Evolutionary conservation across 2,113 vertebrate genomes (phyloP).

Genomic region (Fulica atra): DNA sequence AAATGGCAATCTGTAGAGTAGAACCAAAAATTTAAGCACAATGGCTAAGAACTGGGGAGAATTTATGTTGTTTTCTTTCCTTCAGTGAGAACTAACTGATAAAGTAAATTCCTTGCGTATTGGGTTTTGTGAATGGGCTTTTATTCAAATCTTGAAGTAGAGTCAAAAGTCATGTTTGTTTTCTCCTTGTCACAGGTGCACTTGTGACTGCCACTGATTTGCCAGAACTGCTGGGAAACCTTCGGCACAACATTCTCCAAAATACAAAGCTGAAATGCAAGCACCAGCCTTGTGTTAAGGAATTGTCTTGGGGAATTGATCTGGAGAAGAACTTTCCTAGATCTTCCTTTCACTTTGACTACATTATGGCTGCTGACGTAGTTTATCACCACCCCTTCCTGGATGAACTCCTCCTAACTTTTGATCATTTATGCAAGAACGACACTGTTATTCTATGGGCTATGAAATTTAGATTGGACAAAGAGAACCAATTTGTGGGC

Average conservation of each 20-base stretch:
- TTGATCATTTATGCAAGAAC: conserved; percentile 88
- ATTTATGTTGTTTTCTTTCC: not conserved
- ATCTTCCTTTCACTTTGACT: conserved; percentile 83
- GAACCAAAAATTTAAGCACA: not conserved
- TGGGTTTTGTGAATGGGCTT: not conserved
- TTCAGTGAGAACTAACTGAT: not conserved
- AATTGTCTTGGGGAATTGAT: conserved; percentile 88
- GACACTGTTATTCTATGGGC: conserved; percentile 91
- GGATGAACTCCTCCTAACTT: conserved; percentile 89
- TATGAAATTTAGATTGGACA: conserved; percentile 91
- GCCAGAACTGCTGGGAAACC: conserved; percentile 89
- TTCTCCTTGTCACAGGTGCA: conserved; percentile 80
- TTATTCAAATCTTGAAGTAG: not conserved
- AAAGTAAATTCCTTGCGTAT: not conserved
- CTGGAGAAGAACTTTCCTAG: conserved; percentile 86
- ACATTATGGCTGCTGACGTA: conserved; percentile 93
- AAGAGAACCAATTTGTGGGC: conserved; percentile 88
- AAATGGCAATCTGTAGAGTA: not conserved
- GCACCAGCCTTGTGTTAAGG: conserved; percentile 85
- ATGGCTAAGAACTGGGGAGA: not conserved
- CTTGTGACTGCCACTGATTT: conserved; percentile 92
- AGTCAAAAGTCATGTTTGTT: not conserved
- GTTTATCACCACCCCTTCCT: conserved; percentile 91
- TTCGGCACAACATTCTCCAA: conserved; percentile 85
- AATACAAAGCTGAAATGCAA: conserved; percentile 88